Base-by-base conservation (phyloP, 2,888 invertebrate species). In the Thelaira solivaga region DNA sequence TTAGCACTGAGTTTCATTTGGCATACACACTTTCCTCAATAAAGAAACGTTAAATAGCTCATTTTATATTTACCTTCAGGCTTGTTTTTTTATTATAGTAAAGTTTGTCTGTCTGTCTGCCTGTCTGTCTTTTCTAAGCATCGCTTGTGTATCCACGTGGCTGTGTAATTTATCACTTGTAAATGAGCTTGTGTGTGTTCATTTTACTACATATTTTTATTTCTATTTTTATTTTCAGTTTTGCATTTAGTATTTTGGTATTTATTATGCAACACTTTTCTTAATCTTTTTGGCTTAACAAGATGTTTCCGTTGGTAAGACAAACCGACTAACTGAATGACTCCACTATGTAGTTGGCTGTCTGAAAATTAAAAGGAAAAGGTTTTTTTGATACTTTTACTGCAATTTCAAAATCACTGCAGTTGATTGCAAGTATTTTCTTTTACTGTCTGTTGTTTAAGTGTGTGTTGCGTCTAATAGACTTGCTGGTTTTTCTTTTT, bases 351-450 rank as follows among this genome's bases (percentile, higher is more conserved):
- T 31, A 53, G 26, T 45, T 61, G 31, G n/a, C 16, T 72, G 69
- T 47, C 55, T 65, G 24, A 13, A 26, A 24, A 47, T 47, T 36
- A 53, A 55, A 36, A 57, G 41, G 22, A 24, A 64, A 53, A n/a
- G 24, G 51, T 64, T 4, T 26, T 57, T 51, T 36, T 59, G 29
- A 29, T 67, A 65, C 26, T 73, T 78, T 73, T 74, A 65, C 65
- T 78, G 69, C 61, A 74, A 29, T 65, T 74, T 65, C 6, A 49
- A 78, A 78, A 78, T 78, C 78, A 74, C 74, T 78, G 74, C 77
- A 77, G 77, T 73, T 68, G 61, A 73, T 67, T 77, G 73, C 78
- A 78, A 74, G 69, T 74, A 78, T 74, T 74, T 68, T 68, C 34
- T 26, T 49, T 8, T 77, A 36, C 45, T 55, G 67, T 74, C 57